Evolutionary conservation across 2,797 vertebrate species (phyloP), one percentile per base, ranked within the genome.

Genomic region (Amazona finschi): DNA sequence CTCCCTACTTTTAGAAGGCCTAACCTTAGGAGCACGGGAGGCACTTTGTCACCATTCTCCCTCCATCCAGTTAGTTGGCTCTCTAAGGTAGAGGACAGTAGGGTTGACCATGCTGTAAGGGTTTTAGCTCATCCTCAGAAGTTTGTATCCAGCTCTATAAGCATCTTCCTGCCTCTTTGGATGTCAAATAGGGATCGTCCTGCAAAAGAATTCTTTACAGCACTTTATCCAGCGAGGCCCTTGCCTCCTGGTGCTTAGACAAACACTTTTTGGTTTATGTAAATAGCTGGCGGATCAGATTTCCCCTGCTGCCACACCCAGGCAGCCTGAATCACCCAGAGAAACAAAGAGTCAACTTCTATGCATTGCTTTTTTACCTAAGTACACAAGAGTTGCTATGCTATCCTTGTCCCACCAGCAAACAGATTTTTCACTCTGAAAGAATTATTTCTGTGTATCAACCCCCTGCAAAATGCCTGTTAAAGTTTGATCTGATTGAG

Each of bases 261-360:
- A 97, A 97, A 97, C 95, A 95, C 79, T 94, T 91, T 95, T 94
- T 18, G 3, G 90, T 97, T 96, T 95, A 96, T 96, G 94, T 97
- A 97, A 97, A 97, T 94, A 97, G 77, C 47, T 60, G 49, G 58
- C 49, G 77, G 95, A 97, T 97, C 96, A 96, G 62, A 96, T 97
- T 96, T 97, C 96, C 71, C 71, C 85, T 21, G 31, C 82, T 85
- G 90, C 96, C 96, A 93, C 96, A 95, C 96, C 96, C 94, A 95
- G 80, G 30, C 89, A 85, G 75, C 69, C 90, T 96, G 94, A 96
- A 95, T 96, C 94, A 96, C 90, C 67, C 79, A 74, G 53, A 61
- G 78, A 89, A 82, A 82, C 75, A 85, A 66, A 89, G 49, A 95
- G 79, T 87, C 91, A 90, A 78, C 82, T 93, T 87, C 33, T 58